Evolutionary conservation across 1,140 invertebrate genomes (phyloP), one percentile per base, ranked within the genome.

Genomic region (Megathymus violae): DNA sequence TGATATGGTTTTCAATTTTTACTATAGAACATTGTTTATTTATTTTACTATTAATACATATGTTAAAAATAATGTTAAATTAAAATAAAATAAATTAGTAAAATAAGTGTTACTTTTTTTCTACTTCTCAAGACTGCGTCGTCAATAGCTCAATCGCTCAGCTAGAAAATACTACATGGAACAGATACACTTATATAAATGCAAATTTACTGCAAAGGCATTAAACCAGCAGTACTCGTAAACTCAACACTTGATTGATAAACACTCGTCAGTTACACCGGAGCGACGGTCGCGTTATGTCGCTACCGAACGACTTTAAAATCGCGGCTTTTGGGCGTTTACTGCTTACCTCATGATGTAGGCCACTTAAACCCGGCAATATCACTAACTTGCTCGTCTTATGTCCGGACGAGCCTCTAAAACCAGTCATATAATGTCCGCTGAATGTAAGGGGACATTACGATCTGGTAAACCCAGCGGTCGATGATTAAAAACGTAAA

Each of bases 191-290:
- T 74, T 64, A 61, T 68, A 73, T 78, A 69, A 76, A 74, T 74
- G 38, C 71, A 73, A 72, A 47, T 65, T 78, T 76, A 76, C 64
- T 60, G 74, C 68, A 59, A 51, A 41, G 43, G 48, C 74, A 79
- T 78, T 74, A 76, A 67, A 46, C 38, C 61, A 56, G 59, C 71
- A 50, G 69, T 56, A 56, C 61, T 80, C 78, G 46, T 79, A 81
- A 83, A 82, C 69, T 73, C 65, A 15, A 63, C 72, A 58, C 62
- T 80, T 72, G 71, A 80, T 73, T 71, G 64, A 74, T 74, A 78
- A 74, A 74, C 72, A 61, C 69, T 62, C 54, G 62, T 71, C 54
- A 22, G 64, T 69, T 63, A 75, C 44, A 47, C 51, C 65, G 68
- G 68, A 52, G 67, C 69, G 69, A 64, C 65, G 72, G n/a, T 62